Base-by-base conservation (phyloP, 2,797 vertebrate species). In the Lemur catta region DNA sequence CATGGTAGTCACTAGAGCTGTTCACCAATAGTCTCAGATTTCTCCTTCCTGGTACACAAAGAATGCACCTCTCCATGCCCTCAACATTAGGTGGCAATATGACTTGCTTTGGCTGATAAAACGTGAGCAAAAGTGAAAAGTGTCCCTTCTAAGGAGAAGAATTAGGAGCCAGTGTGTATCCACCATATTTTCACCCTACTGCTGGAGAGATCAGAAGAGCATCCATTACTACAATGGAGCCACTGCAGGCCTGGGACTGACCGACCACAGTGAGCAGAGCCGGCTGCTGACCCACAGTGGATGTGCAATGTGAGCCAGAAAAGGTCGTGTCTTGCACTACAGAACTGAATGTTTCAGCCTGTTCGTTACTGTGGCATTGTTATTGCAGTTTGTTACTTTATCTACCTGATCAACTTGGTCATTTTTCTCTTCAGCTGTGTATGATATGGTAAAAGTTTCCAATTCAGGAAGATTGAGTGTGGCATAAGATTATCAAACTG, bases 231-330 rank as follows among this genome's bases (percentile, higher is more conserved):
- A 13, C 1, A 28, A 24, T 4, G 20, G 7, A 57, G 17, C 6
- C 1, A 10, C 14, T 41, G 1, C 18, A 9, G 14, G 41, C 41
- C 57, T 61, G 57, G 48, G n/a, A 6, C 41, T 1, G 20, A 55
- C 6, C 24, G 38, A 22, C 24, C 28, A 11, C 7, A 6, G 4
- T 9, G 22, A 69, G 18, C 3, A 1, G 9, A 52, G 50, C 2
- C 52, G 8, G 35, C 18, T 7, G 4, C 26, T 76, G 52, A 13
- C 57, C n/a, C 26, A 3, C 1, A 0, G 0, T 6, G 61, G 75
- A 17, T 1, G 0, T 0, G 15, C 0, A 2, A 14, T 10, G 2
- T 10, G 6, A 59, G 18, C n/a, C 7, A 10, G 28, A 18, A 35
- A 59, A 1, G 2, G 15, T 3, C 6, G 14, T 0, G 2, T 2